Evolutionary conservation across 2,888 invertebrate species (phyloP).

Genomic region (Linnaemya tessellans): DNA sequence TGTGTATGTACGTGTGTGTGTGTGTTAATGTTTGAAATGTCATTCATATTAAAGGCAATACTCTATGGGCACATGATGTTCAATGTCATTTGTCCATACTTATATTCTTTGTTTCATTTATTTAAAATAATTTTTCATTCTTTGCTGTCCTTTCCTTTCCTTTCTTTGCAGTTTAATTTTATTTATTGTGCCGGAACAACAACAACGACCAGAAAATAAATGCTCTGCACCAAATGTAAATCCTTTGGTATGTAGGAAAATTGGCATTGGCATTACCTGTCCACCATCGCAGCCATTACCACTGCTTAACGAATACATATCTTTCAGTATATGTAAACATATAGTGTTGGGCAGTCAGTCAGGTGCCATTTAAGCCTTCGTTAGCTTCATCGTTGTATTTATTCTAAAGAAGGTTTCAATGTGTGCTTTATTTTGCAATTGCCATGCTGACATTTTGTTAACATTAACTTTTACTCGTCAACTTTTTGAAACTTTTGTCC

Average conservation of each 20-base stretch:
- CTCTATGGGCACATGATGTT: slow-evolving; percentile 69
- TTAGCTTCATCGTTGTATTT: slow-evolving; percentile 27
- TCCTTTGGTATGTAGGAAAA: slow-evolving; percentile 46
- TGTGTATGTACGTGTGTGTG: not conserved
- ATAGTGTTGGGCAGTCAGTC: not conserved
- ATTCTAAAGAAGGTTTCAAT: not conserved
- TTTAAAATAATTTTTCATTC: slow-evolving; percentile 27
- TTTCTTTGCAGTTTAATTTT: slow-evolving; percentile 45
- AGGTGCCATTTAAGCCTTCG: slow-evolving; percentile 6
- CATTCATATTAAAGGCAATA: slow-evolving; percentile 60
- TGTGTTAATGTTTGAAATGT: slow-evolving; percentile 20
- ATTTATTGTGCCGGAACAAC: slow-evolving; percentile 21
- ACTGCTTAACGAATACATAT: slow-evolving; percentile 49
- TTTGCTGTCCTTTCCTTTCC: slow-evolving; percentile 13
- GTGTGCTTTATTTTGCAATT: slow-evolving; percentile 59
- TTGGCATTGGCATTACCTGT: slow-evolving; percentile 53
- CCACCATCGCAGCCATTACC: slow-evolving; percentile 36
- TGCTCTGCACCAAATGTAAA: slow-evolving; percentile 21
- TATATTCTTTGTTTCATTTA: slow-evolving; percentile 40
- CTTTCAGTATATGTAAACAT: not conserved
- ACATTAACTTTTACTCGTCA: slow-evolving; percentile 69
- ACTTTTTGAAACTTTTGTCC: slow-evolving; percentile 35
- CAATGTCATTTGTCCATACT: slow-evolving; percentile 33
- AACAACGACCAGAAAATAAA: slow-evolving; percentile 8
- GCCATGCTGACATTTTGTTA: slow-evolving; percentile 68